Evolutionary conservation across 2,888 invertebrate species (phyloP).

Genomic region (Drosophila seclusa): DNA sequence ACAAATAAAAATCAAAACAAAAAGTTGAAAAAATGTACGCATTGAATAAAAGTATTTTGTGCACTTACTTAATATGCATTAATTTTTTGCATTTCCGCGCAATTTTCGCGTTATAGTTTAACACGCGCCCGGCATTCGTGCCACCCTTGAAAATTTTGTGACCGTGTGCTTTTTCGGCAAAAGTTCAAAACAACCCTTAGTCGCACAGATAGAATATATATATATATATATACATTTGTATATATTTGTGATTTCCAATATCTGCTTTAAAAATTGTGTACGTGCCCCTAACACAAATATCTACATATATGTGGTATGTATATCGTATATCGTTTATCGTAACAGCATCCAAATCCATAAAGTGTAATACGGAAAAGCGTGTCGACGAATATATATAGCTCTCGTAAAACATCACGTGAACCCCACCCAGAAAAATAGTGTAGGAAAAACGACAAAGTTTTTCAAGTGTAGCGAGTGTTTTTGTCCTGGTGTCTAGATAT

Average conservation of each 20-base stretch:
- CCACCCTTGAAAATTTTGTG: conserved; percentile 62
- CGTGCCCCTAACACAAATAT: not conserved
- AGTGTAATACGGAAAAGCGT: conserved; percentile 5
- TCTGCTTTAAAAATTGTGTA: conserved; percentile 29
- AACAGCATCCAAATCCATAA: not conserved
- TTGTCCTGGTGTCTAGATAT: conserved; percentile 37
- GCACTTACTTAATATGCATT: not conserved
- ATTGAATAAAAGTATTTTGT: not conserved
- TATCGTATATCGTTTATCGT: not conserved
- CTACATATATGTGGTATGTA: not conserved
- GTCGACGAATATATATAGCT: conserved; percentile 3
- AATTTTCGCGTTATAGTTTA: not conserved
- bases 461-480: conserved; percentile 65
- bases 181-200: conserved; percentile 57
- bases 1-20: not conserved
- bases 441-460: conserved; percentile 46
- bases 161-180: conserved; percentile 51
- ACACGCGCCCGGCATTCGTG: conserved; percentile 48
- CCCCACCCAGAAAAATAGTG: conserved; percentile 65
- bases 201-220: conserved; percentile 17
- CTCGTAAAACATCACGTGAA: conserved; percentile 27
- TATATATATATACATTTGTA: conserved; percentile 7
- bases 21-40: too few species aligned
- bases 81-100: not conserved
- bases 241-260: conserved; percentile 50